Evolutionary conservation across 2,113 vertebrate species (phyloP).

Genomic region (Sialia sialis): DNA sequence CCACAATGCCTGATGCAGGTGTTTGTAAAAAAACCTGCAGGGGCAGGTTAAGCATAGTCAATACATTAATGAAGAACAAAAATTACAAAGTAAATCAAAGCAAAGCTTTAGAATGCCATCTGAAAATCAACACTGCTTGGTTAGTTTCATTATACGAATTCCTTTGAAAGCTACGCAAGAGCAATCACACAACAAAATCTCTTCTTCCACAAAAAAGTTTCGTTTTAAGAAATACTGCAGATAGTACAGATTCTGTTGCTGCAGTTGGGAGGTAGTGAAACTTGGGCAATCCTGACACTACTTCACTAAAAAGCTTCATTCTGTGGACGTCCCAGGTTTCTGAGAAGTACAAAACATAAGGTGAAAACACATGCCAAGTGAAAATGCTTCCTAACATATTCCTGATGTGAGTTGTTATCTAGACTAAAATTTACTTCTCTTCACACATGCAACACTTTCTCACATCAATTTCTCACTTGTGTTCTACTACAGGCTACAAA

Average conservation of each 20-base stretch:
- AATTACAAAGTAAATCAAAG: neutral
- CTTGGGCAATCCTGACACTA: neutral
- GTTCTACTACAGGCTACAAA: conserved; percentile 39
- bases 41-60: neutral
- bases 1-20: neutral
- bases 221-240: neutral
- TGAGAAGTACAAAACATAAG: conserved; percentile 36
- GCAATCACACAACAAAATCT: neutral
- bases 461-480: conserved; percentile 41
- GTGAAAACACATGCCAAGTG: conserved; percentile 30
- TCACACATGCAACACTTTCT: conserved; percentile 45
- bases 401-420: conserved; percentile 45
- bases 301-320: conserved; percentile 11
- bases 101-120: neutral
- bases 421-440: conserved; percentile 45
- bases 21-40: neutral
- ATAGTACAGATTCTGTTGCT: neutral
- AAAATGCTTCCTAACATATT: conserved; percentile 29
- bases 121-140: neutral
- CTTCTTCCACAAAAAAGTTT: conserved; percentile 42
- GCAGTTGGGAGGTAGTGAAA: conserved; percentile 41
- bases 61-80: neutral
- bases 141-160: neutral
- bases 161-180: neutral
- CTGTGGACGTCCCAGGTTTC: neutral